phyloP scores from a whole-genome alignment of 2,888 invertebrate genomes.

The Volucella zonaria region DNA sequence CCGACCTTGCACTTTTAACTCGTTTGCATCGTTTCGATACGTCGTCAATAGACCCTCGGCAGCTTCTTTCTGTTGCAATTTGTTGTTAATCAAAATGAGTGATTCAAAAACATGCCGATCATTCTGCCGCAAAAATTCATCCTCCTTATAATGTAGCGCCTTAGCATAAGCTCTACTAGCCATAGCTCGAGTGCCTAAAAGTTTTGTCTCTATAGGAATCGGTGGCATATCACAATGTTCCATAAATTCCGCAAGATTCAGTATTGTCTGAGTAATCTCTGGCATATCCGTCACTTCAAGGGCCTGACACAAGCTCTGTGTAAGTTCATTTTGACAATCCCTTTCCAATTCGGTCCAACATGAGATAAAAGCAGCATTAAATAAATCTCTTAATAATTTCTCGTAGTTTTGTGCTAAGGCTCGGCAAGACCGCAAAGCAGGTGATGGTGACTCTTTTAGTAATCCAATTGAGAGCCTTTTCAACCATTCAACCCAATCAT shows the following conservation, averaged over 20 bases:
- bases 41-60: constrained; percentile 96
- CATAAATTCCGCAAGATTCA: constrained; percentile 99
- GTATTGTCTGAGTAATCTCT: constrained; percentile 96
- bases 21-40: constrained; percentile 87
- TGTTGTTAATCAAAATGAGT: constrained; percentile 98
- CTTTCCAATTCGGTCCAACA: constrained; percentile 97
- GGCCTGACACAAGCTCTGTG: constrained; percentile 93
- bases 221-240: constrained; percentile 99
- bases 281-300: constrained; percentile 96
- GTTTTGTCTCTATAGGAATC: constrained; percentile 92
- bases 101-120: constrained; percentile 95
- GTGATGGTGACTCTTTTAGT: constrained; percentile 97
- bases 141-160: constrained; percentile 89
- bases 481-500: constrained; percentile 99
- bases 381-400: constrained; percentile 96
- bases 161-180: constrained; percentile 91
- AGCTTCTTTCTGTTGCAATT: constrained; percentile 98
- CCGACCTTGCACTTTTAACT: constrained; percentile 88
- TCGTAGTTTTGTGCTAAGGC: constrained; percentile 96
- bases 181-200: constrained; percentile 97
- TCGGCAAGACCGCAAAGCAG: constrained; percentile 95
- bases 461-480: constrained; percentile 95
- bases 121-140: constrained; percentile 93
- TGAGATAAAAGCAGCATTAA: constrained; percentile 99
- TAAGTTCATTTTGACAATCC: constrained; percentile 91